A percentile compares a stretch with the other conserved stretches of the same genome.
phyloP scores from a whole-genome alignment of 2,797 vertebrate species.

The Leucoraja ocellata region DNA sequence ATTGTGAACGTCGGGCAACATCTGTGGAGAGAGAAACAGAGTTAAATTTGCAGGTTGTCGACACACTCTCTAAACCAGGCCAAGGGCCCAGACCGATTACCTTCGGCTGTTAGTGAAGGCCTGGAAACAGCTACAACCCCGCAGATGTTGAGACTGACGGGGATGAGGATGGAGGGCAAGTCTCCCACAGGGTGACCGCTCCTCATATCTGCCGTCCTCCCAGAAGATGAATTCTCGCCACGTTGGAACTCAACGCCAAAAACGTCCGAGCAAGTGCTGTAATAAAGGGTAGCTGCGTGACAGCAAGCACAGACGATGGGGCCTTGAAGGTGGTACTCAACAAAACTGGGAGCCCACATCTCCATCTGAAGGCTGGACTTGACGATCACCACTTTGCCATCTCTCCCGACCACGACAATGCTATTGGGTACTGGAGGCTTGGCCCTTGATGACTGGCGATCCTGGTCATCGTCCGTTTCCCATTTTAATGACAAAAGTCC shows the following conservation, averaged over 20 bases:
- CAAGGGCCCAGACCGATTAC: conserved; percentile 50
- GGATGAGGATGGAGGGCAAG: conserved; percentile 54
- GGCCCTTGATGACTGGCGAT: accelerated
- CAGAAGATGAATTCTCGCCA: conserved; percentile 31
- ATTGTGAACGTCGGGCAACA: background rate
- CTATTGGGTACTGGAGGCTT: conserved; percentile 50
- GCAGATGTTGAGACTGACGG: conserved; percentile 69
- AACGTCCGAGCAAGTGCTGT: conserved; percentile 76
- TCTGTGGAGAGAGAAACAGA: background rate
- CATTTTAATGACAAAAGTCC: conserved; percentile 58
- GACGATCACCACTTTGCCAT: conserved; percentile 69
- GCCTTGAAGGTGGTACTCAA: conserved; percentile 64
- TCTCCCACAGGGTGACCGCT: accelerated
- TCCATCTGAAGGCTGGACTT: conserved; percentile 54
- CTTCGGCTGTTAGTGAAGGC: conserved; percentile 54
- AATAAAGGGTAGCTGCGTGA: conserved; percentile 63
- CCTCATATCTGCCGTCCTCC: conserved; percentile 38
- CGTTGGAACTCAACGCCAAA: conserved; percentile 59
- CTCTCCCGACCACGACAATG: conserved; percentile 72
- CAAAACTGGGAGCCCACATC: conserved; percentile 55
- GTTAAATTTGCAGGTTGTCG: too few relatives aligned
- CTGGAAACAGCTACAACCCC: conserved; percentile 61
- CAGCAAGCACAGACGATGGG: conserved; percentile 69
- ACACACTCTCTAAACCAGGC: background rate
- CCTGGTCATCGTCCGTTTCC: background rate